Percentiles rank a stretch among this genome's conserved stretches.
These are phyloP conservation scores for Lethrus apterus DNA, from an alignment of 1,140 invertebrate genomes.

Conservation along the genomic window DNA sequence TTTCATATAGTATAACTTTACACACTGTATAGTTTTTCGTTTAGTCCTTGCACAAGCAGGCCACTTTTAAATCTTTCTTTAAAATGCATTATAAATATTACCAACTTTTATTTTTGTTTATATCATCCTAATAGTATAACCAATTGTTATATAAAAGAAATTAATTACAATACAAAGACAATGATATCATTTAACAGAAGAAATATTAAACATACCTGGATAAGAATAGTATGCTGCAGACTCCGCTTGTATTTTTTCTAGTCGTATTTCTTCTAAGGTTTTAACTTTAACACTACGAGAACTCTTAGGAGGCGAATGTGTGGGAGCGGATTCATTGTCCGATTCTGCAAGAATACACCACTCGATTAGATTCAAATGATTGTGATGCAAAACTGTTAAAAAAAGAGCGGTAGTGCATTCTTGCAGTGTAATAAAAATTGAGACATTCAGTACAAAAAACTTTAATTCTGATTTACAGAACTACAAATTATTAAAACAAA, in stretches of 20 bases:
- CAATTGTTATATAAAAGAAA: too few relatives aligned
- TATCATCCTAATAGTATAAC: too few relatives aligned
- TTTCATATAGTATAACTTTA: too few relatives aligned
- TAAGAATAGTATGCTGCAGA: slow-evolving; percentile 60
- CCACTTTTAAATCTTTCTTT: too few relatives aligned
- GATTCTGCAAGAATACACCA: slow-evolving; percentile 65
- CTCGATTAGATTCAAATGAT: slow-evolving; percentile 18
- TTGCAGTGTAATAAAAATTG: slow-evolving; percentile 25
- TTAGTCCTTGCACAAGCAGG: too few relatives aligned
- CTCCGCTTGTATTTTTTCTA: slow-evolving; percentile 61
- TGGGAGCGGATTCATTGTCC: slow-evolving; percentile 57
- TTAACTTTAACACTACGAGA: slow-evolving; percentile 46
- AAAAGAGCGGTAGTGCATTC: slow-evolving; percentile 30
- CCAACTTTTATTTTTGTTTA: too few relatives aligned
- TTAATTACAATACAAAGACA: too few relatives aligned
- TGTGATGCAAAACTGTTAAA: not conserved
- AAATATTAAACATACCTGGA: slow-evolving; percentile 27
- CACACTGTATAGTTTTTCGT: too few relatives aligned
- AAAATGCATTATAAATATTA: too few relatives aligned
- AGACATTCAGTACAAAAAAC: not conserved
- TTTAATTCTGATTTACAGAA: slow-evolving; percentile 13
- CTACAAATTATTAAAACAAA: slow-evolving; percentile 12
- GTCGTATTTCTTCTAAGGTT: slow-evolving; percentile 56
- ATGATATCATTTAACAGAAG: too few relatives aligned
- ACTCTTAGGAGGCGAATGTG: slow-evolving; percentile 51